Evolutionary conservation across 2,113 vertebrate species (phyloP).

Genomic region (Symphodus melops): DNA sequence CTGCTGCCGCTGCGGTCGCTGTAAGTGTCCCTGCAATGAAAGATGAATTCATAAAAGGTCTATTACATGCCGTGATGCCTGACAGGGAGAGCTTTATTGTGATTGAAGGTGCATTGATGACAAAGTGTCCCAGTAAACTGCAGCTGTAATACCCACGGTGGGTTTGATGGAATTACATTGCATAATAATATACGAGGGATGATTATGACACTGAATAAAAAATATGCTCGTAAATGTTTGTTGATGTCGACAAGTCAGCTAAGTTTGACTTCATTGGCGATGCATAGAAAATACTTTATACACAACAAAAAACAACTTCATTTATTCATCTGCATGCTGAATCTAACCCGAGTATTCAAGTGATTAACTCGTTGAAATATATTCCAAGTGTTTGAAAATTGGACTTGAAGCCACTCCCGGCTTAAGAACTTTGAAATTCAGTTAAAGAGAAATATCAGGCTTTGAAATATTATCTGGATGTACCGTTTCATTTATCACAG

Average conservation of each 20-base stretch:
- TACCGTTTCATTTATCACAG: neutral
- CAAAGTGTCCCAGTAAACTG: neutral
- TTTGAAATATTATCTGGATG: neutral
- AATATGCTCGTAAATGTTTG: neutral
- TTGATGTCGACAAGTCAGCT: neutral
- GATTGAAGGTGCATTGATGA: neutral
- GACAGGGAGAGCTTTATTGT: neutral
- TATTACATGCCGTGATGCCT: neutral
- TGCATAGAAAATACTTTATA: neutral
- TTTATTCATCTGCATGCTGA: no score
- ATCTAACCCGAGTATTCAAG: neutral
- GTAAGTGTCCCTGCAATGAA: slow-evolving; percentile 90
- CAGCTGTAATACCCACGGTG: neutral
- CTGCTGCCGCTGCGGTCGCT: slow-evolving; percentile 92
- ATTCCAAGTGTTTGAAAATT: neutral
- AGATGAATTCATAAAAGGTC: slow-evolving; percentile 9
- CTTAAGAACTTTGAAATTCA: neutral
- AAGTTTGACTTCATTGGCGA: slow-evolving; percentile 4
- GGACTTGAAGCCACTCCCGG: neutral
- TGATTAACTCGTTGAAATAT: neutral
- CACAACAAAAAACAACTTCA: neutral
- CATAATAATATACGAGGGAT: neutral
- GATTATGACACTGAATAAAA: slow-evolving; percentile 12
- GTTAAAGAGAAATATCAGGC: neutral
- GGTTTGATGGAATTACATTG: neutral